Evolutionary conservation across 2,888 invertebrate genomes (phyloP).

Genomic region (Acholoe squamosa): DNA sequence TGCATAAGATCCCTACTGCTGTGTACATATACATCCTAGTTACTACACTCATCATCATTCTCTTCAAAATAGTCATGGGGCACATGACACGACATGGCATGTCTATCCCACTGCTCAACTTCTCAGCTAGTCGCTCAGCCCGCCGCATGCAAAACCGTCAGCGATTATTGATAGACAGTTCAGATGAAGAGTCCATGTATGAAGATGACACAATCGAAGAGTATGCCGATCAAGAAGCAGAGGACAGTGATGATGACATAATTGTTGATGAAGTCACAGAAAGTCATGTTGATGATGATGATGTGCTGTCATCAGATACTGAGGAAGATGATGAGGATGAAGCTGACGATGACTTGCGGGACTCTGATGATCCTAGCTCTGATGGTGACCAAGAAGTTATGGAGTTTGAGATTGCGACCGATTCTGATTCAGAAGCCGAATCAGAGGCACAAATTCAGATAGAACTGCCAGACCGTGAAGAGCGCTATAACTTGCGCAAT

Average conservation of each 20-base stretch:
- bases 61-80: conserved; percentile 17
- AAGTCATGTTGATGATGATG: conserved; percentile 20
- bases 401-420: conserved; percentile 64
- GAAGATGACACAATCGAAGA: not conserved
- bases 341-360: not conserved
- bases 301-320: not conserved
- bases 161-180: conserved; percentile 37
- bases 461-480: conserved; percentile 64
- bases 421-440: conserved; percentile 62
- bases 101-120: conserved; percentile 24
- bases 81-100: conserved; percentile 52
- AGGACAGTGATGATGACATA: not conserved
- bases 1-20: not conserved
- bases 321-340: conserved; percentile 25
- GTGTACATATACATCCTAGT: conserved; percentile 47
- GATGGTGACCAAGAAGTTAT: conserved; percentile 45
- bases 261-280: not conserved
- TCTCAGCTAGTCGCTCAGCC: not conserved
- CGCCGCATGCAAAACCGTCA: not conserved
- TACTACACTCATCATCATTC: not conserved
- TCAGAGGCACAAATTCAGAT: conserved; percentile 66
- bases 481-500: conserved; percentile 48
- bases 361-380: not conserved
- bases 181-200: conserved; percentile 59
- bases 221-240: not conserved